Conservation (phyloP, 30 jellyfish, hydroid and myxozoan species). For the Mastigias papua region DNA sequence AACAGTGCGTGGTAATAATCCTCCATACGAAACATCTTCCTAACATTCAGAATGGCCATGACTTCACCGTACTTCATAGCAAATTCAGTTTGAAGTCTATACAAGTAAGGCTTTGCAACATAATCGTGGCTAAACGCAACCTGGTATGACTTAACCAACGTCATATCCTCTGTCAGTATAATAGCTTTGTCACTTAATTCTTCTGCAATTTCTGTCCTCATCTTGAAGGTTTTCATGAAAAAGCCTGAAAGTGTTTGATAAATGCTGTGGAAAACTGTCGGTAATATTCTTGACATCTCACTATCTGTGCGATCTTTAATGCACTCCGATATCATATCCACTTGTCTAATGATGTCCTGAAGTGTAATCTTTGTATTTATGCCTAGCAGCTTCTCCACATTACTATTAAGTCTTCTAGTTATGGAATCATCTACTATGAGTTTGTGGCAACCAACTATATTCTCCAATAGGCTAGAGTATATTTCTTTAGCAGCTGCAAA, state of each 20-base stretch:
- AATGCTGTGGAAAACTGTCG: background rate
- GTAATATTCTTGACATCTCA: background rate
- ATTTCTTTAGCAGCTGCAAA: background rate
- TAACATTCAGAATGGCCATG: slow-evolving; percentile 62
- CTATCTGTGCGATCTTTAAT: background rate
- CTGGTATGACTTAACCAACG: slow-evolving; percentile 32
- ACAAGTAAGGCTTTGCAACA: slow-evolving; percentile 55
- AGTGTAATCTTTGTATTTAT: slow-evolving; percentile 6
- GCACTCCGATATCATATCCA: background rate
- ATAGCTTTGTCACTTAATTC: background rate
- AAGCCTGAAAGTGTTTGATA: background rate
- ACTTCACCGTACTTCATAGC: background rate
- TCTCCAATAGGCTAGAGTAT: slow-evolving; percentile 18
- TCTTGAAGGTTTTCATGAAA: background rate
- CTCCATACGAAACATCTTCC: slow-evolving; percentile 15
- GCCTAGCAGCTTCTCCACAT: background rate
- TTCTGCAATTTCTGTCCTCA: background rate
- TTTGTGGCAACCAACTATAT: slow-evolving; percentile 41
- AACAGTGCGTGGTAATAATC: slow-evolving; percentile 29
- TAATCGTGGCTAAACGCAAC: slow-evolving; percentile 21
- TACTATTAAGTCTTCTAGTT: background rate
- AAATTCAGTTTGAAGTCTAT: slow-evolving; percentile 23
- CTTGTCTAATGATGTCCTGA: slow-evolving; percentile 10
- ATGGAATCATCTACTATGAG: slow-evolving; percentile 8
- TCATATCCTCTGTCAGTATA: slow-evolving; percentile 11